Percentiles rank a stretch among this genome's conserved stretches.
These are phyloP conservation scores for Oplegnathus fasciatus DNA, from an alignment of 2,113 vertebrate species.

Conservation along the genomic window DNA sequence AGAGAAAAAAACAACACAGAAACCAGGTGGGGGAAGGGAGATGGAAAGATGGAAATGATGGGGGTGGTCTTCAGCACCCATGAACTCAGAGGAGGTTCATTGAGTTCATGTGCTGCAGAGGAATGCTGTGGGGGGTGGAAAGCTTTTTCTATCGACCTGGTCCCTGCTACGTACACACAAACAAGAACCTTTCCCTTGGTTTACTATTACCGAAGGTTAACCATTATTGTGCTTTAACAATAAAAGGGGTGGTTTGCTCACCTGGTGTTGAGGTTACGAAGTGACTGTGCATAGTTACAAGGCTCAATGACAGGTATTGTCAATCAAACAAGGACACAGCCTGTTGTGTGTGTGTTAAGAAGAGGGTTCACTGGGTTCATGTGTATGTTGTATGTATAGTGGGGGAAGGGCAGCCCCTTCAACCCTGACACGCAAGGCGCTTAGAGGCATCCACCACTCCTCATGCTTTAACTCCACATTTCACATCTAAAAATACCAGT, in stretches of 20 bases:
- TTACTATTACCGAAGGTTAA: constrained; percentile 66
- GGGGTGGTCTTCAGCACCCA: constrained; percentile 61
- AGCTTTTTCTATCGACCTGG: constrained; percentile 51
- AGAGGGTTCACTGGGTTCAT: constrained; percentile 50
- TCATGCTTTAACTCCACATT: constrained; percentile 26
- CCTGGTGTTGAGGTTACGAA: constrained; percentile 35
- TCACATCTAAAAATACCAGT: constrained; percentile 54
- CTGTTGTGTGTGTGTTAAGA: constrained; percentile 10
- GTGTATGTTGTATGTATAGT: constrained; percentile 62
- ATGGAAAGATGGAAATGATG: constrained; percentile 58
- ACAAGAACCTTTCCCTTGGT: constrained; percentile 28
- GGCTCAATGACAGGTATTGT: constrained; percentile 33
- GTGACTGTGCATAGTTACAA: neutral
- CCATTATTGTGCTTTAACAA: constrained; percentile 48
- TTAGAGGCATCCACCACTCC: constrained; percentile 30
- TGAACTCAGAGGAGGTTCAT: constrained; percentile 73
- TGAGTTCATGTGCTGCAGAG: constrained; percentile 69
- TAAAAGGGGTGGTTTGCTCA: constrained; percentile 27
- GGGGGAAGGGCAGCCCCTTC: constrained; percentile 66
- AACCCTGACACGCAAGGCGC: constrained; percentile 18
- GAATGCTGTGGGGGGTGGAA: constrained; percentile 71
- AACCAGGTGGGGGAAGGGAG: constrained; percentile 62
- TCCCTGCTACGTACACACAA: constrained; percentile 40
- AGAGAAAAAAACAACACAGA: constrained; percentile 21
- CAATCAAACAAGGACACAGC: constrained; percentile 44